These are phyloP conservation scores for Phanerotoma sp. DNA, from an alignment of 2,888 invertebrate genomes.

Conservation along the genomic window DNA sequence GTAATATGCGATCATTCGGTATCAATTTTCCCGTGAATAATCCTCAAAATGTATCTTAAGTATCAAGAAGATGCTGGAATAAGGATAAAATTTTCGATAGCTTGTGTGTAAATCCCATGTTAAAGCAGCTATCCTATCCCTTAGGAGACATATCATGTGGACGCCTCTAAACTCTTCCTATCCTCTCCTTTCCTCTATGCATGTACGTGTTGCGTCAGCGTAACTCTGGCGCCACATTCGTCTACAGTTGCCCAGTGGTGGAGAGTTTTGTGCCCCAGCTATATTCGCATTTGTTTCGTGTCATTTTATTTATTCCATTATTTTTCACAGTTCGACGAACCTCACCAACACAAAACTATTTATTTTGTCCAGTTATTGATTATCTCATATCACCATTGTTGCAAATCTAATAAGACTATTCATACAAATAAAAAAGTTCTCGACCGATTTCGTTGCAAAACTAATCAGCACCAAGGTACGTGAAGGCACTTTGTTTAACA, in stretches of 20 bases:
- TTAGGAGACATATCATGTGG: not conserved
- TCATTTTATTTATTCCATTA: conserved; percentile 24
- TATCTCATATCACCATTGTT: not conserved
- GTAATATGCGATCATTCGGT: not conserved
- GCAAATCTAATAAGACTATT: too few relatives aligned
- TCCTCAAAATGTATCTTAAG: not conserved
- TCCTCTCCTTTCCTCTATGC: conserved; percentile 15
- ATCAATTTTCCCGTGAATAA: not conserved
- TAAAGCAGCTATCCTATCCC: not conserved
- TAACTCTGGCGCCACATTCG: conserved; percentile 50
- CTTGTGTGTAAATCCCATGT: conserved; percentile 14
- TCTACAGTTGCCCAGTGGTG: conserved; percentile 33
- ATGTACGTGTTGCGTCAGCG: conserved; percentile 52
- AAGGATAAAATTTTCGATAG: too few relatives aligned
- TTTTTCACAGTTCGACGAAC: conserved; percentile 24
- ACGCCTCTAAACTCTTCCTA: not conserved
- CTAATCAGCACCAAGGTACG: too few relatives aligned
- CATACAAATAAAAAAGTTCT: too few relatives aligned
- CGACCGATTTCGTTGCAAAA: too few relatives aligned
- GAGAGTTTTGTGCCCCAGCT: conserved; percentile 11
- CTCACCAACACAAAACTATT: conserved; percentile 5
- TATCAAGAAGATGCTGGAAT: conserved; percentile 11
- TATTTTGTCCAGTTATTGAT: not conserved
- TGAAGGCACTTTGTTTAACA: too few relatives aligned
- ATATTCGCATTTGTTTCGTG: conserved; percentile 21